phyloP scores from a whole-genome alignment of 2,797 vertebrate species.

The Sebastolobus alascanus region DNA sequence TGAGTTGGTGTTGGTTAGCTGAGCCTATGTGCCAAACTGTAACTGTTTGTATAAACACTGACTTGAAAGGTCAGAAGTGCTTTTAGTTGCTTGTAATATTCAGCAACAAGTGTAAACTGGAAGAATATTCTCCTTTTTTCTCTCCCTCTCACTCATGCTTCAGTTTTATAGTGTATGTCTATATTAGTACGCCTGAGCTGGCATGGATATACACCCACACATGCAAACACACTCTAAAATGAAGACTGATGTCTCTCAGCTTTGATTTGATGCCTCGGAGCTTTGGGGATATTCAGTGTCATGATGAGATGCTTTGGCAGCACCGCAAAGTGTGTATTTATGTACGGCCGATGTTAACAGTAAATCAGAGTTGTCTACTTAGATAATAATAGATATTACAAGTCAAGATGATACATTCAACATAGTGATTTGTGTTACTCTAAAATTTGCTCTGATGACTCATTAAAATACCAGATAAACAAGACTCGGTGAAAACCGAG shows the following conservation, averaged over 20 bases:
- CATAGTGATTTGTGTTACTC: conserved; percentile 26
- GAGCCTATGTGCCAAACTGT: conserved; percentile 6
- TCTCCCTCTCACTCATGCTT: conserved; percentile 8
- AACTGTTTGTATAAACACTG: conserved; percentile 26
- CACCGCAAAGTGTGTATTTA: conserved; percentile 47
- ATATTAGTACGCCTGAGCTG: conserved; percentile 32
- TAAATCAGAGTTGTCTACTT: conserved; percentile 44
- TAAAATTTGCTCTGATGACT: conserved; percentile 33
- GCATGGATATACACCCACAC: conserved; percentile 23
- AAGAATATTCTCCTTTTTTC: not conserved
- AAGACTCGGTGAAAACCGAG: no score
- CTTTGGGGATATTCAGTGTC: conserved; percentile 61
- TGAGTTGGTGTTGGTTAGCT: not conserved
- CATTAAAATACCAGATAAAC: conserved; percentile 34
- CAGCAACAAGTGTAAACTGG: conserved; percentile 13
- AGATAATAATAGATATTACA: conserved; percentile 61
- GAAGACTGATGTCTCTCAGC: conserved; percentile 46
- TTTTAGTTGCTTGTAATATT: conserved; percentile 6
- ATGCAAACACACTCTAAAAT: conserved; percentile 34
- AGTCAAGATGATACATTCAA: conserved; percentile 37
- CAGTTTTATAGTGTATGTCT: conserved; percentile 25
- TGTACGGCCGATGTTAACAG: conserved; percentile 58
- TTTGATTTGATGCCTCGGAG: conserved; percentile 55
- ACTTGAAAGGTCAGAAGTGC: conserved; percentile 20
- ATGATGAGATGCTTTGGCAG: conserved; percentile 57